These are phyloP conservation scores for Vidua chalybeata DNA, from an alignment of 2,113 vertebrate species.

Conservation along the genomic window DNA sequence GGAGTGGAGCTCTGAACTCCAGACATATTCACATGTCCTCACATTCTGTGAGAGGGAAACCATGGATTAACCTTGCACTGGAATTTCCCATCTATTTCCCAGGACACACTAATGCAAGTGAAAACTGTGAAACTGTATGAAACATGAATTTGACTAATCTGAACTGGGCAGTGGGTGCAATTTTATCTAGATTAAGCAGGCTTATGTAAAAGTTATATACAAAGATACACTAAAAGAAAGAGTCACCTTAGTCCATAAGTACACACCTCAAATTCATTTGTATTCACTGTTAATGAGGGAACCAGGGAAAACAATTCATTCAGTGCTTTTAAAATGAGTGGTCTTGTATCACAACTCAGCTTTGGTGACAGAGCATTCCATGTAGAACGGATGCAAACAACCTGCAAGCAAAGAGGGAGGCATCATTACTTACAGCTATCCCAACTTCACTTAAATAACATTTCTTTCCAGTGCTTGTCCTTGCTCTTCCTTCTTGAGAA, in stretches of 20 bases:
- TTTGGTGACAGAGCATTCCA: conserved; percentile 88
- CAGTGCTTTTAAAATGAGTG: conserved; percentile 82
- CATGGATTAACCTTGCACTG: background rate
- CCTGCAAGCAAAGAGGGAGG: conserved; percentile 69
- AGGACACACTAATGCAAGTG: background rate
- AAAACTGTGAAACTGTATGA: background rate
- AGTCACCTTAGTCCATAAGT: background rate
- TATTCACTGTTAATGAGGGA: conserved; percentile 85
- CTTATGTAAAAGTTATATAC: background rate
- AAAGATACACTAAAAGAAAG: background rate
- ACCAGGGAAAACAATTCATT: conserved; percentile 89
- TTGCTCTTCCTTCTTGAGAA: background rate
- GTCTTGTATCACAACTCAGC: conserved; percentile 84
- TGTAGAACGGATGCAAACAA: conserved; percentile 90
- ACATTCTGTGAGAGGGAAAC: background rate
- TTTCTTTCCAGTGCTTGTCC: background rate
- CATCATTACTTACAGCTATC: background rate
- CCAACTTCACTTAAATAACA: background rate
- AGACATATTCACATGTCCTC: background rate
- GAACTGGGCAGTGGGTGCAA: background rate
- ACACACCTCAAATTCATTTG: conserved; percentile 89
- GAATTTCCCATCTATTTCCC: background rate
- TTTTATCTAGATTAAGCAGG: background rate
- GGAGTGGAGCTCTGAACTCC: background rate
- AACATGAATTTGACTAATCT: background rate